Evolutionary conservation across 2,797 vertebrate genomes (phyloP), one percentile per base, ranked within the genome.

Genomic region (Apogon hyalosoma): DNA sequence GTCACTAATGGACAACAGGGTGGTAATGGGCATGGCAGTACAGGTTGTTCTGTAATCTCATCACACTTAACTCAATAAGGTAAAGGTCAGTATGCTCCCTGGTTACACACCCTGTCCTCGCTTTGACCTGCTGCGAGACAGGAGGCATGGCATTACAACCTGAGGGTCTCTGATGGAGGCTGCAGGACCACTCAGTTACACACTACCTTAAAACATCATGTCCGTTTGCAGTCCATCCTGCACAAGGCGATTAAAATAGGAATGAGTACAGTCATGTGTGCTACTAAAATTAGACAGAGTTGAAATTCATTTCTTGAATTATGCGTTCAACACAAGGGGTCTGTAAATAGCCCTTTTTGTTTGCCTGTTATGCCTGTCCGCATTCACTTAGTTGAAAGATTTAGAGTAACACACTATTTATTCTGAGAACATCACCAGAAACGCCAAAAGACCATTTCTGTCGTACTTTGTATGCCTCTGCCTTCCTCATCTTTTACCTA

Each of bases 41-140:
- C 77, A 76, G 80, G 85, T 90, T 86, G 73, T 75, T 85, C 80
- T 80, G 69, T 94, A 90, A 93, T 92, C 80, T 80, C 88, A 92
- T 92, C 89, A 89, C 16, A 56, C 65, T 87, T 90, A 92, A 92
- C 88, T 90, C 84, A 83, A 89, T 92, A 84, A 88, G 79, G 70
- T 83, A 92, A 91, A 92, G 91, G 89, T 92, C 81, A 87, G 71
- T 72, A 77, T 82, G 67, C 55, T 78, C 77, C 56, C 75, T 63
- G 19, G 50, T 68, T 82, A 77, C 79, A 87, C 46, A 64, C 55
- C 82, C 74, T 83, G 85, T 87, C 83, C 86, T 89, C 68, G 79
- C 59, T 72, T 56, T 79, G 82, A 90, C 87, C 86, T 51, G 78
- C 79, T 75, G 78, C 82, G 59, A 83, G 70, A 79, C 69, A 68